Evolutionary conservation across 2,797 vertebrate genomes (phyloP).

Genomic region (Gila robusta): DNA sequence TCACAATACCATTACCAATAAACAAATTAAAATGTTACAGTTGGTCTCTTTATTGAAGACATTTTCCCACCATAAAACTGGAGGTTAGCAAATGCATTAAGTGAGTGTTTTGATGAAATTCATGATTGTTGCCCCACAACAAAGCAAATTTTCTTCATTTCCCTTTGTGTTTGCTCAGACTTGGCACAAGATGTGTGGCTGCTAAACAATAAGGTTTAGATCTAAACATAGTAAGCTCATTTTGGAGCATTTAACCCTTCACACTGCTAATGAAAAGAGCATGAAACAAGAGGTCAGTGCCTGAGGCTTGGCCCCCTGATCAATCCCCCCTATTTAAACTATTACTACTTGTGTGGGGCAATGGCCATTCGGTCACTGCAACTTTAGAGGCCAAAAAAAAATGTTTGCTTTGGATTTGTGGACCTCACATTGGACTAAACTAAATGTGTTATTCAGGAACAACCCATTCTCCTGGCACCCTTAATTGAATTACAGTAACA

Average conservation of each 20-base stretch:
- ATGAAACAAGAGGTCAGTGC: slow-evolving; percentile 52
- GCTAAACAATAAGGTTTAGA: slow-evolving; percentile 46
- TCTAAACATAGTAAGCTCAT: slow-evolving; percentile 41
- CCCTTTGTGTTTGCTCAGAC: slow-evolving; percentile 1
- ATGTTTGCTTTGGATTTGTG: slow-evolving; percentile 36
- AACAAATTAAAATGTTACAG: neutral
- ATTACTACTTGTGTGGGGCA: slow-evolving; percentile 30
- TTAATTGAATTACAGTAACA: slow-evolving; percentile 64
- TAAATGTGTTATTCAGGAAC: slow-evolving; percentile 43
- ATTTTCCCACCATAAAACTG: neutral
- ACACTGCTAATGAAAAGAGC: slow-evolving; percentile 49
- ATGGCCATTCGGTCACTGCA: slow-evolving; percentile 15
- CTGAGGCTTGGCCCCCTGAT: slow-evolving; percentile 46
- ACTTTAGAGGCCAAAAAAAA: slow-evolving; percentile 21
- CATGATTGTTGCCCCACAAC: neutral
- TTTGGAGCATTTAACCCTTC: slow-evolving; percentile 48
- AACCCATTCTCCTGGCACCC: slow-evolving; percentile 40
- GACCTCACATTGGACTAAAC: slow-evolving; percentile 55
- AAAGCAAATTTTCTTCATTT: slow-evolving; percentile 2
- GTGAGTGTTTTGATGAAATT: neutral
- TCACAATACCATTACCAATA: neutral
- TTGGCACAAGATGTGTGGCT: slow-evolving; percentile 33
- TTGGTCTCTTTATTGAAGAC: neutral
- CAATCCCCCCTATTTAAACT: slow-evolving; percentile 48
- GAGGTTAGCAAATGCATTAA: neutral